Evolutionary conservation across 2,797 vertebrate species (phyloP).

Genomic region (Antrozous pallidus): DNA sequence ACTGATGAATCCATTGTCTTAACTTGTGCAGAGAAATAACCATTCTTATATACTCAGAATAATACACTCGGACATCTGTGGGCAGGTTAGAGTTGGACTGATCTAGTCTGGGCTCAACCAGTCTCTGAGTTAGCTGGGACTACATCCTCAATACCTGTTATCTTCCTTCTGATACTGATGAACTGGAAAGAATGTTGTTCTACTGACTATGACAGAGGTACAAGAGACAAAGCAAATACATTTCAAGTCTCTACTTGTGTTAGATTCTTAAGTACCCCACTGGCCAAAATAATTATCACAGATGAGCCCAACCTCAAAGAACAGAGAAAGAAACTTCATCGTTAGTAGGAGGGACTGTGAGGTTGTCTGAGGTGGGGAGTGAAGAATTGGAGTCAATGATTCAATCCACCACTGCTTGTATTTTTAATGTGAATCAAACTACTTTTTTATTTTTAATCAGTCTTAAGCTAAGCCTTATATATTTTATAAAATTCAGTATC

Average conservation of each 20-base stretch:
- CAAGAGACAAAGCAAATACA: not conserved
- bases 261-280: not conserved
- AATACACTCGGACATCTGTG: not conserved
- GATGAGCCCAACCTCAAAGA: not conserved
- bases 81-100: not conserved
- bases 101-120: not conserved
- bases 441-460: not conserved
- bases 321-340: not conserved
- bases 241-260: not conserved
- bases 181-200: not conserved
- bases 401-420: not conserved
- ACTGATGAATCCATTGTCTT: not conserved
- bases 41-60: not conserved
- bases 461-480: not conserved
- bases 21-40: not conserved
- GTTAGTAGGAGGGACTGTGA: not conserved
- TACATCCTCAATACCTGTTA: not conserved
- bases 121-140: not conserved
- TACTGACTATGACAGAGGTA: not conserved
- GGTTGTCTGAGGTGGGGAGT: not conserved
- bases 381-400: not conserved
- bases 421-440: not conserved
- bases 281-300: not conserved
- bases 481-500: not conserved
- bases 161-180: not conserved